These are phyloP conservation scores for Apeira syringaria DNA, from an alignment of 2,888 invertebrate genomes.

Conservation along the genomic window DNA sequence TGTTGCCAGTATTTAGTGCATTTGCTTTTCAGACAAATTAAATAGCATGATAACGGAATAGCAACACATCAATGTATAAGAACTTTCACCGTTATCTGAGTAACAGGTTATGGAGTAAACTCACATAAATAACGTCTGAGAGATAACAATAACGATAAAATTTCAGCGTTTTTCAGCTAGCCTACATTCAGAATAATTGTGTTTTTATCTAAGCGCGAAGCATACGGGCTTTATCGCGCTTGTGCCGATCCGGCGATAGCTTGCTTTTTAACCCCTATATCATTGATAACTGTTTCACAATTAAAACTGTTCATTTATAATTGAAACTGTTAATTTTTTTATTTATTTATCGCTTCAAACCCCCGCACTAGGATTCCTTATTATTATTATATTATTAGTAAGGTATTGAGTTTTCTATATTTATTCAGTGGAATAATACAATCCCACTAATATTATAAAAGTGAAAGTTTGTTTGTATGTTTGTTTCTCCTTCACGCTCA, in stretches of 20 bases:
- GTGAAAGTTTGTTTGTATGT: no score
- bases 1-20: no score
- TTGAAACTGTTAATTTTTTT: no score
- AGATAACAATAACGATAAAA: conserved; percentile 26
- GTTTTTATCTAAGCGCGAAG: conserved; percentile 41
- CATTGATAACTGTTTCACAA: conserved; percentile 2
- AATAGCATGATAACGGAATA: conserved; percentile 1
- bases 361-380: no score
- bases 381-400: no score
- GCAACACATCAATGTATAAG: background rate
- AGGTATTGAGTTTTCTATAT: no score
- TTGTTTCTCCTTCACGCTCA: no score
- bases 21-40: background rate
- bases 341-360: no score
- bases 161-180: conserved; percentile 30
- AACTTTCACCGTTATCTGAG: conserved; percentile 14
- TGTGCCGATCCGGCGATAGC: conserved; percentile 30
- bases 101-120: conserved; percentile 14
- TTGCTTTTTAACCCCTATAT: conserved; percentile 27
- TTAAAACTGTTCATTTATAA: background rate
- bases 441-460: no score
- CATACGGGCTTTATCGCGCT: conserved; percentile 45
- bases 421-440: no score
- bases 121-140: conserved; percentile 26
- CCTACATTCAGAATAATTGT: conserved; percentile 42